Percentiles rank a stretch among this genome's conserved stretches.
phyloP scores from a whole-genome alignment of 1,140 invertebrate genomes.

The Schlechtendalia chinensis region DNA sequence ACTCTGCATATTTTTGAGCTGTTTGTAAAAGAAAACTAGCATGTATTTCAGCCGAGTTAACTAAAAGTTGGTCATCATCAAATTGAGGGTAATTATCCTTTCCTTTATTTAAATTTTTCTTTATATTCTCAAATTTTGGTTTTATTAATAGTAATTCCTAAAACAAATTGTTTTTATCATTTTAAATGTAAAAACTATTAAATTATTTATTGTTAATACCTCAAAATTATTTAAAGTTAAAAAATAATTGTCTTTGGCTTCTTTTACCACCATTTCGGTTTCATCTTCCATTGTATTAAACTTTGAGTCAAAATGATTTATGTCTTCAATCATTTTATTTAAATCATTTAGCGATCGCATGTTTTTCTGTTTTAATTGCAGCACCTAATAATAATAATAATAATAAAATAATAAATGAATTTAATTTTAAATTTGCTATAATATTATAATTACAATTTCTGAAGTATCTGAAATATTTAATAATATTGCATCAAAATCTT shows the following conservation, averaged over 20 bases:
- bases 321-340: conserved; percentile 50
- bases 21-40: conserved; percentile 64
- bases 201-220: not conserved
- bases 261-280: not conserved
- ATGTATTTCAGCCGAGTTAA: conserved; percentile 67
- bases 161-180: not conserved
- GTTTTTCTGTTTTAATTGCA: conserved; percentile 46
- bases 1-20: conserved; percentile 65
- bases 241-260: conserved; percentile 23
- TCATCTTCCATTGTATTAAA: conserved; percentile 1
- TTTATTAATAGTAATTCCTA: conserved; percentile 24
- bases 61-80: conserved; percentile 56
- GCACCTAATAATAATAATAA: not conserved
- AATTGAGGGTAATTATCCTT: conserved; percentile 10
- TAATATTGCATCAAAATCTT: conserved; percentile 31
- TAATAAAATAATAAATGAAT: not conserved
- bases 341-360: conserved; percentile 48
- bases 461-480: conserved; percentile 32
- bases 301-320: conserved; percentile 44
- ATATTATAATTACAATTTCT: conserved; percentile 33
- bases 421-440: not conserved
- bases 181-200: not conserved
- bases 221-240: conserved; percentile 25
- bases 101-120: not conserved
- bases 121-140: conserved; percentile 27